These are phyloP conservation scores for Callocephalon fimbriatum DNA, from an alignment of 2,113 vertebrate genomes.

Conservation along the genomic window DNA sequence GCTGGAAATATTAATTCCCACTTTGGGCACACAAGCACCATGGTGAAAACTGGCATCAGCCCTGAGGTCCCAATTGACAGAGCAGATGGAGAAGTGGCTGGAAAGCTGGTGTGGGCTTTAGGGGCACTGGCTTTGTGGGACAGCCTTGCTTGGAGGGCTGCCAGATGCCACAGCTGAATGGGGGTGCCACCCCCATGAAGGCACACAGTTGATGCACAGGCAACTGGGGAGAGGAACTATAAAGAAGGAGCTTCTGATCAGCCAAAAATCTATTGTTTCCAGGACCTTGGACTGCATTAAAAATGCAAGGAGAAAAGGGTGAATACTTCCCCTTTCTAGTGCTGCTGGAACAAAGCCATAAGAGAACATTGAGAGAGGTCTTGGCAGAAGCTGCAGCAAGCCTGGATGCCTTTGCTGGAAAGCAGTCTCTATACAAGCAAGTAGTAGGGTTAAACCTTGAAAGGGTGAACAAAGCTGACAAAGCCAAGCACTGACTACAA, in stretches of 20 bases:
- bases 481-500: background rate
- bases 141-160: background rate
- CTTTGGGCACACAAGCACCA: background rate
- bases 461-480: background rate
- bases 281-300: background rate
- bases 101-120: background rate
- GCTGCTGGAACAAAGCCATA: background rate
- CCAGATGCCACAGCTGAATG: background rate
- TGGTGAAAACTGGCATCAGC: background rate
- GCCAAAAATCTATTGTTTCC: background rate
- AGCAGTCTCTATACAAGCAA: background rate
- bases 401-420: background rate
- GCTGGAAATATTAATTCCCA: background rate
- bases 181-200: rapidly evolving
- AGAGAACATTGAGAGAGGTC: background rate
- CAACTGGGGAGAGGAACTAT: background rate
- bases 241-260: background rate
- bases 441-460: rapidly evolving
- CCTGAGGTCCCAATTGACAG: rapidly evolving
- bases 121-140: background rate
- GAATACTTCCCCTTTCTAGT: background rate
- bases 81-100: background rate
- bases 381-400: background rate
- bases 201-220: rapidly evolving
- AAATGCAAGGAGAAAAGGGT: background rate